These are phyloP conservation scores for Poecilia latipinna DNA, from an alignment of 2,113 vertebrate species.

Conservation along the genomic window DNA sequence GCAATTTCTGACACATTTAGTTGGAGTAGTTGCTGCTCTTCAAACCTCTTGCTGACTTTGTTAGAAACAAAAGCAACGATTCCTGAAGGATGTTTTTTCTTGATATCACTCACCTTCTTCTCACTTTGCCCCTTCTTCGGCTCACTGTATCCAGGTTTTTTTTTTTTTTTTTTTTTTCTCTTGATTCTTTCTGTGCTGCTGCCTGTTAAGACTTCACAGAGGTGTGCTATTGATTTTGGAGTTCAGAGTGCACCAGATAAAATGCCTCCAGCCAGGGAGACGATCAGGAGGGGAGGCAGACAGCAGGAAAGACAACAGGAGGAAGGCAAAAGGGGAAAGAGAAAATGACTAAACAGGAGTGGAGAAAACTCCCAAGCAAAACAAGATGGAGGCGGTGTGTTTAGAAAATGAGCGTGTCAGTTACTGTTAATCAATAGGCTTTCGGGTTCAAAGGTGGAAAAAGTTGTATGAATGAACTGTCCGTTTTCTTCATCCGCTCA, in stretches of 20 bases:
- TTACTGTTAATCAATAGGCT: slow-evolving; percentile 70
- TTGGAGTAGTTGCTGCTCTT: slow-evolving; percentile 21
- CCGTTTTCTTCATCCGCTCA: slow-evolving; percentile 41
- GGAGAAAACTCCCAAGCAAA: slow-evolving; percentile 45
- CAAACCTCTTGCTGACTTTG: slow-evolving; percentile 16
- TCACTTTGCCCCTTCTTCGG: not conserved
- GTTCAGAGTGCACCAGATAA: slow-evolving; percentile 61
- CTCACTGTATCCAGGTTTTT: not conserved
- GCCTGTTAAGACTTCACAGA: slow-evolving; percentile 37
- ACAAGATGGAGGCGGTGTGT: slow-evolving; percentile 52
- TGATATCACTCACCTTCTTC: slow-evolving; percentile 11
- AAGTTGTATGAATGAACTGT: slow-evolving; percentile 30
- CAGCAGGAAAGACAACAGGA: slow-evolving; percentile 18
- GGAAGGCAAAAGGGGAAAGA: slow-evolving; percentile 5
- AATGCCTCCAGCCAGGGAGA: slow-evolving; percentile 28
- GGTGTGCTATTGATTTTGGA: slow-evolving; percentile 58
- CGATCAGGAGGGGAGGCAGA: slow-evolving; percentile 5
- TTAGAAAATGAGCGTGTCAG: slow-evolving; percentile 62
- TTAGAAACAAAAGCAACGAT: slow-evolving; percentile 29
- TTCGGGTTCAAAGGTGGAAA: slow-evolving; percentile 60
- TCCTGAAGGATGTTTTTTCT: slow-evolving; percentile 23
- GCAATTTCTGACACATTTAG: not conserved
- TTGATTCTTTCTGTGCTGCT: slow-evolving; percentile 11
- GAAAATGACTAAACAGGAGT: slow-evolving; percentile 33
- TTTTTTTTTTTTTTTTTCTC: no score